A percentile compares a stretch with the other conserved stretches of the same genome.
Conservation (phyloP, 2,888 invertebrate species). For the Cephus pygmeus region DNA sequence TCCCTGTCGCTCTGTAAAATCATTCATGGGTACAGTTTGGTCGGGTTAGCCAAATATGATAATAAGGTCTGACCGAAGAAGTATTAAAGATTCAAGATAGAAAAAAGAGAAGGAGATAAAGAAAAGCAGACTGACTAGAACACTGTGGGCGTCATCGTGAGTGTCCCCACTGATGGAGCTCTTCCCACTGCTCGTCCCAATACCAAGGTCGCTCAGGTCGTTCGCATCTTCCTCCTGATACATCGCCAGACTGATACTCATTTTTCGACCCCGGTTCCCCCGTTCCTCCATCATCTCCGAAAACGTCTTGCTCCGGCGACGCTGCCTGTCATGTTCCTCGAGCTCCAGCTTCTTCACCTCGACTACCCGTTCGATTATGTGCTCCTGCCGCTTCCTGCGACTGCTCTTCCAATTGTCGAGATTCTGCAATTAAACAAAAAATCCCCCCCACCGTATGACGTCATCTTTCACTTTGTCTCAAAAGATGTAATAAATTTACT, state of each 20-base stretch:
- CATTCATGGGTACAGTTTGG: not conserved
- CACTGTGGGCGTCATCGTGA: slow-evolving; percentile 62
- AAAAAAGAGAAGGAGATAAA: not conserved
- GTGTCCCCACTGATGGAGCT: slow-evolving; percentile 64
- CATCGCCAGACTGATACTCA: slow-evolving; percentile 72
- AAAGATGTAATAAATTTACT: not conserved
- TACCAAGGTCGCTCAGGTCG: slow-evolving; percentile 86
- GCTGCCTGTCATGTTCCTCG: slow-evolving; percentile 77
- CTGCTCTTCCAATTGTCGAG: slow-evolving; percentile 95
- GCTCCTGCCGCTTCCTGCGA: slow-evolving; percentile 90
- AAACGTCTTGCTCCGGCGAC: slow-evolving; percentile 90
- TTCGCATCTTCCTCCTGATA: slow-evolving; percentile 86
- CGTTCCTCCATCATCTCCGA: slow-evolving; percentile 94
- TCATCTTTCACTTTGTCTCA: not conserved
- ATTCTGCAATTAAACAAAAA: slow-evolving; percentile 72
- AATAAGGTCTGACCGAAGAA: not conserved
- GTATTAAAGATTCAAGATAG: not conserved
- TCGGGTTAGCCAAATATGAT: not conserved
- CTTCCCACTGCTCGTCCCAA: slow-evolving; percentile 67
- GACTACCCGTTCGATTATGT: slow-evolving; percentile 89
- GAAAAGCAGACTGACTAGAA: slow-evolving; percentile 48
- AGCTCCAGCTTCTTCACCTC: slow-evolving; percentile 89
- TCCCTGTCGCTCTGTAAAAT: slow-evolving; percentile 61
- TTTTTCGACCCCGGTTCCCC: slow-evolving; percentile 71
- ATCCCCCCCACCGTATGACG: not conserved